Percentiles rank a stretch among this genome's conserved stretches.
phyloP scores from a whole-genome alignment of 2,113 vertebrate species.

The Panthera leo region DNA sequence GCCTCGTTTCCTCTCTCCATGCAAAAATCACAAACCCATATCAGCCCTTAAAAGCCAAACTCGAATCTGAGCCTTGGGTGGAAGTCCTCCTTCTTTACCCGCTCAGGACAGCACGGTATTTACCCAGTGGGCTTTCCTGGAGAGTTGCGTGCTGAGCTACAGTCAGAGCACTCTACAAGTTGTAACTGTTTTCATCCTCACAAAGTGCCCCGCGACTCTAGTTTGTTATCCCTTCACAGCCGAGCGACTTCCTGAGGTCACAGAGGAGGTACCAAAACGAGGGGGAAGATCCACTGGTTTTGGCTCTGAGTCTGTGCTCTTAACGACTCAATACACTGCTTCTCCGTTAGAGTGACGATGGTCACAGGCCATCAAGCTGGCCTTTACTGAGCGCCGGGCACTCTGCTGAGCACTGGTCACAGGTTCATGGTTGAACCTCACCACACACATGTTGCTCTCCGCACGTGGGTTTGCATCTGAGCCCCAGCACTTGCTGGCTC shows the following conservation, averaged over 20 bases:
- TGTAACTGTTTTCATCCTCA: neutral
- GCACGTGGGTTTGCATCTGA: neutral
- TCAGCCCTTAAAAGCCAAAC: neutral
- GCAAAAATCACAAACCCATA: neutral
- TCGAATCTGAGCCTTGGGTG: neutral
- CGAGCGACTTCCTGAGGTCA: neutral
- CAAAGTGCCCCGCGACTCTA: neutral
- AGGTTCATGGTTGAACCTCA: neutral
- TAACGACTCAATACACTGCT: neutral
- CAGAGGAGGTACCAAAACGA: neutral
- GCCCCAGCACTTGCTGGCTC: too few species aligned
- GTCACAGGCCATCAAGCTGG: neutral
- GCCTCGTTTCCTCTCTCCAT: neutral
- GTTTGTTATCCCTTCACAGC: neutral
- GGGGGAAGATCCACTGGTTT: neutral
- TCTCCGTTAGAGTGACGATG: neutral
- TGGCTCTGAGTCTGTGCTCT: neutral
- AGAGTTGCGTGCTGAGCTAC: neutral
- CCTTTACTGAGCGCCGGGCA: neutral
- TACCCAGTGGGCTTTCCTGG: neutral
- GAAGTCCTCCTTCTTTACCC: neutral
- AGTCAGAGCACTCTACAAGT: neutral
- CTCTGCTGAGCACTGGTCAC: too few species aligned
- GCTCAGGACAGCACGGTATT: too few species aligned
- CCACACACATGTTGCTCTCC: rapidly evolving